phyloP scores from a whole-genome alignment of 2,113 vertebrate species.

The Ammodytes marinus region DNA sequence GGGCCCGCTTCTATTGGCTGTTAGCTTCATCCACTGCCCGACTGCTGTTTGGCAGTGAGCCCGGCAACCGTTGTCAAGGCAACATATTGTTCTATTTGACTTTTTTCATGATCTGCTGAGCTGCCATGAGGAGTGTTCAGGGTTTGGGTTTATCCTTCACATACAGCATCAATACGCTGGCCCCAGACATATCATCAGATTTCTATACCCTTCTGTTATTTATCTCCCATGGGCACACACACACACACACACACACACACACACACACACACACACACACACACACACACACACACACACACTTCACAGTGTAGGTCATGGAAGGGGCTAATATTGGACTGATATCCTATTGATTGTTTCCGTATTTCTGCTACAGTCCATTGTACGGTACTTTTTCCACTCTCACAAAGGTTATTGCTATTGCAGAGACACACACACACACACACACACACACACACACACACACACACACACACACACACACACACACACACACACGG shows the following conservation, averaged over 20 bases:
- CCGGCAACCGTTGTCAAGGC: constrained; percentile 59
- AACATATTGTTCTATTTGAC: constrained; percentile 60
- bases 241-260: constrained; percentile 13
- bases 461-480: constrained; percentile 20
- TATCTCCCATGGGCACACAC: neutral
- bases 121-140: constrained; percentile 36
- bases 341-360: constrained; percentile 69
- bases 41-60: constrained; percentile 43
- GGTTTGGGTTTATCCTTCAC: constrained; percentile 27
- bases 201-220: neutral
- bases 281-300: constrained; percentile 20
- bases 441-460: constrained; percentile 16
- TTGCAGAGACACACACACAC: constrained; percentile 13
- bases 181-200: neutral
- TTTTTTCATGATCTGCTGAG: constrained; percentile 45
- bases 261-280: constrained; percentile 7
- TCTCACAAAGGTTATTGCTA: constrained; percentile 64
- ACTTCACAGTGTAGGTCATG: constrained; percentile 16
- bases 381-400: constrained; percentile 76
- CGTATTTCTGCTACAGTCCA: constrained; percentile 36
- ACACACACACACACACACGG: neutral
- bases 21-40: constrained; percentile 28
- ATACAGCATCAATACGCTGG: neutral
- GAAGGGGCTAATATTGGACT: constrained; percentile 64
- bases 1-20: constrained; percentile 42